Evolutionary conservation across 2,113 vertebrate genomes (phyloP).

Genomic region (Gadus macrocephalus): DNA sequence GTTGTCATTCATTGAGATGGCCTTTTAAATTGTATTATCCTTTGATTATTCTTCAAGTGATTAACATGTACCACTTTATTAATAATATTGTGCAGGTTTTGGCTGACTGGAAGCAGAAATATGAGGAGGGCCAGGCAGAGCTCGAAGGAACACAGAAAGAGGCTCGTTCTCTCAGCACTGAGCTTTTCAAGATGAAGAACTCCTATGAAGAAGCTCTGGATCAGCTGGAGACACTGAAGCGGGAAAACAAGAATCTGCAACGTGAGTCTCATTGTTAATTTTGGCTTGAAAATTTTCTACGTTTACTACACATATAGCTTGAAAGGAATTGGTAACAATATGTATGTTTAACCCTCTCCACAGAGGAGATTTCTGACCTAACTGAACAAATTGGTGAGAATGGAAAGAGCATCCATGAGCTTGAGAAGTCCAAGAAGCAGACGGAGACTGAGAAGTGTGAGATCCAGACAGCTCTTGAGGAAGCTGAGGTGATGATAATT

Average conservation of each 20-base stretch:
- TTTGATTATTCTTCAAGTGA: background rate
- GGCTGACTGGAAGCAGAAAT: slow-evolving; percentile 3
- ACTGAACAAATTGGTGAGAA: too few relatives aligned
- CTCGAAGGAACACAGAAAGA: slow-evolving; percentile 77
- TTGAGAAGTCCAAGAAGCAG: slow-evolving; percentile 2
- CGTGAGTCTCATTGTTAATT: background rate
- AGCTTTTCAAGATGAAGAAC: slow-evolving; percentile 84
- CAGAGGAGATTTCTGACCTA: too few relatives aligned
- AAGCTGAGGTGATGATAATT: background rate
- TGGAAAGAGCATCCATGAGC: background rate
- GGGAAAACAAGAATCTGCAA: slow-evolving; percentile 6
- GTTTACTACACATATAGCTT: background rate
- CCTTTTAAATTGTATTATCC: background rate
- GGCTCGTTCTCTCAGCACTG: slow-evolving; percentile 75
- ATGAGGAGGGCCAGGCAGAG: slow-evolving; percentile 57
- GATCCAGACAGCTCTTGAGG: background rate
- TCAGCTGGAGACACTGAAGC: slow-evolving; percentile 54
- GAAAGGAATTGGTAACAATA: too few relatives aligned
- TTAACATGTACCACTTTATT: background rate
- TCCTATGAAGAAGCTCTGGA: slow-evolving; percentile 72
- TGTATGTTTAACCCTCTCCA: too few relatives aligned
- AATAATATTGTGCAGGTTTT: background rate
- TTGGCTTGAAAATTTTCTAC: background rate
- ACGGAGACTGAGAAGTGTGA: background rate
- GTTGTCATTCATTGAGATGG: background rate